A percentile compares a stretch with the other conserved stretches of the same genome.
phyloP scores from a whole-genome alignment of 2,797 vertebrate species.

The Lateolabrax maculatus region DNA sequence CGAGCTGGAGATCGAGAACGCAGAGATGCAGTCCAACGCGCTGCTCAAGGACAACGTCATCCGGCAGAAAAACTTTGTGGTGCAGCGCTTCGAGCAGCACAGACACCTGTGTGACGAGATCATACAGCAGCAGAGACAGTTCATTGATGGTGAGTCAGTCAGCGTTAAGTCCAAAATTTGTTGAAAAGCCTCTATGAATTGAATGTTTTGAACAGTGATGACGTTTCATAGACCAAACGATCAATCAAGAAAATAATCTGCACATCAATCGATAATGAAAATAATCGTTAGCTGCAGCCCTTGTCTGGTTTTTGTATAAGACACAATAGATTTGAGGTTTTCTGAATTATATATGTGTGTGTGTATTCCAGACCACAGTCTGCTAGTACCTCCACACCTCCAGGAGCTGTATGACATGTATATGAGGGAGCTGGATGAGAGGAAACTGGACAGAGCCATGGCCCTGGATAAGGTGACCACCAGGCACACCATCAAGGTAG shows the following conservation, averaged over 20 bases:
- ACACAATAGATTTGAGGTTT: neutral
- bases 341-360: neutral
- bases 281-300: neutral
- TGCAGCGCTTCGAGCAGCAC: conserved; percentile 90
- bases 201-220: too few species aligned
- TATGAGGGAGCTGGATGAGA: conserved; percentile 87
- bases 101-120: conserved; percentile 90
- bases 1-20: conserved; percentile 90
- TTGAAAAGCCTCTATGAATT: too few species aligned
- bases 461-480: conserved; percentile 86
- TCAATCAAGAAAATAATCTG: neutral
- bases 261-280: too few species aligned
- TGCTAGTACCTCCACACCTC: conserved; percentile 87
- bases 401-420: conserved; percentile 91
- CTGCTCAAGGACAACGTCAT: conserved; percentile 91
- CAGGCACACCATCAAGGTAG: conserved; percentile 87
- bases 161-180: neutral
- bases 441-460: conserved; percentile 86
- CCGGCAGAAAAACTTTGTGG: conserved; percentile 87
- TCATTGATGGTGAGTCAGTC: conserved; percentile 83
- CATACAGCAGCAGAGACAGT: conserved; percentile 91
- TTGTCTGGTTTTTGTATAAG: neutral
- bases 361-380: conserved; percentile 86
- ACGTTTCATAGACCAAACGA: neutral
- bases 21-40: conserved; percentile 87